Evolutionary conservation across 2,888 invertebrate genomes (phyloP).

Genomic region (Chydorus sphaericus): DNA sequence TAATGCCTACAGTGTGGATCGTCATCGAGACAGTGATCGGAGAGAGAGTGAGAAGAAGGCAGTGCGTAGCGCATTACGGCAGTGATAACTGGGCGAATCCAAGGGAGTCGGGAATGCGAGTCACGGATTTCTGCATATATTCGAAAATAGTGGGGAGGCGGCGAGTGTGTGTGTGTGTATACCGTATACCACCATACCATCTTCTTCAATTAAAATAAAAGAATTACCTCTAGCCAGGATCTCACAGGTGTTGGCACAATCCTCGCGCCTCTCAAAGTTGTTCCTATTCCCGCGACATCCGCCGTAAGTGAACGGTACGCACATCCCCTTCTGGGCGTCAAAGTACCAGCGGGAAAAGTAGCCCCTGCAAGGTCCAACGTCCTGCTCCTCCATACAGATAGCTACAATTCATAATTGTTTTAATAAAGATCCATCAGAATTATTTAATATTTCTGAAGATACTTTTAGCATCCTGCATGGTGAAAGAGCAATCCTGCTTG

Average conservation of each 20-base stretch:
- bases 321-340: constrained; percentile 49
- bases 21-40: constrained; percentile 8
- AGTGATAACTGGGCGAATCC: constrained; percentile 12
- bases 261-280: constrained; percentile 59
- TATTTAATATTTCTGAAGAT: constrained; percentile 14
- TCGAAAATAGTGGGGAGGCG: neutral
- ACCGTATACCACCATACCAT: neutral
- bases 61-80: constrained; percentile 11
- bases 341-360: constrained; percentile 77
- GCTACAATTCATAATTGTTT: constrained; percentile 37
- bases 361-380: constrained; percentile 75
- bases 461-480: constrained; percentile 56
- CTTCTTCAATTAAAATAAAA: too few species aligned
- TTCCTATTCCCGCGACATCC: constrained; percentile 83
- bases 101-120: neutral
- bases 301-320: constrained; percentile 68
- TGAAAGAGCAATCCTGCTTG: constrained; percentile 26
- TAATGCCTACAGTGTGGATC: constrained; percentile 9
- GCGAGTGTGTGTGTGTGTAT: neutral
- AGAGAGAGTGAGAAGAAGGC: constrained; percentile 8
- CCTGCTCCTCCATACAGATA: constrained; percentile 63
- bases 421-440: neutral
- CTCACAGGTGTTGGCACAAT: constrained; percentile 50
- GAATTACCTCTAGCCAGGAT: constrained; percentile 37
- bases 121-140: constrained; percentile 1